phyloP scores from a whole-genome alignment of 2,113 vertebrate genomes.

The Apodemus sylvaticus region DNA sequence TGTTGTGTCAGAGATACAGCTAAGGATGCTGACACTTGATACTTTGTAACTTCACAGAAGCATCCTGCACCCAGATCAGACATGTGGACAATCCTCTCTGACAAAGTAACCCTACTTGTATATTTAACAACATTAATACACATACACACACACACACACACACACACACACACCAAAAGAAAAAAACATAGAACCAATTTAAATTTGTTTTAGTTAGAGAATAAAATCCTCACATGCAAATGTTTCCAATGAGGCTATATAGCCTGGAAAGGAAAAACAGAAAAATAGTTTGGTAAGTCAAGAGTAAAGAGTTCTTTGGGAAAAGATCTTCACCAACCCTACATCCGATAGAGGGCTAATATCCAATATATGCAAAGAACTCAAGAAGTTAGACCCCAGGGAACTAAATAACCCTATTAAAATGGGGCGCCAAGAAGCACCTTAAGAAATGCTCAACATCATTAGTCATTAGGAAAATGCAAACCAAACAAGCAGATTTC shows the following conservation, averaged over 20 bases:
- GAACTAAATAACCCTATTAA: too few species aligned
- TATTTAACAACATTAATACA: not conserved
- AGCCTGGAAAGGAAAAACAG: not conserved
- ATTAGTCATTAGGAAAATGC: too few species aligned
- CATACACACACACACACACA: not conserved
- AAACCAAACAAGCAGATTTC: too few species aligned
- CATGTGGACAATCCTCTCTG: not conserved
- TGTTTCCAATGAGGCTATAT: not conserved
- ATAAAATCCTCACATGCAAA: conserved; percentile 8
- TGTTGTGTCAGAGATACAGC: accelerated
- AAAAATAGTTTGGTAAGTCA: not conserved
- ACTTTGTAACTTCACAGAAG: not conserved
- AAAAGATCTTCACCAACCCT: too few species aligned
- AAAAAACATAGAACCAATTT: not conserved
- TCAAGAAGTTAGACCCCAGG: too few species aligned
- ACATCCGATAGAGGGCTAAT: too few species aligned
- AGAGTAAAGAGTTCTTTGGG: not conserved
- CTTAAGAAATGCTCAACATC: too few species aligned
- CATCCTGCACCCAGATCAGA: not conserved
- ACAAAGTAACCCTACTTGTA: not conserved
- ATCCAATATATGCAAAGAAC: too few species aligned
- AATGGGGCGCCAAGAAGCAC: too few species aligned
- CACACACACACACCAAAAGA: not conserved
- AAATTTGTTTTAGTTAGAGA: not conserved
- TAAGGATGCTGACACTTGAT: not conserved